These are phyloP conservation scores for Phalloptychus januarius DNA, from an alignment of 2,797 vertebrate species.

Conservation along the genomic window DNA sequence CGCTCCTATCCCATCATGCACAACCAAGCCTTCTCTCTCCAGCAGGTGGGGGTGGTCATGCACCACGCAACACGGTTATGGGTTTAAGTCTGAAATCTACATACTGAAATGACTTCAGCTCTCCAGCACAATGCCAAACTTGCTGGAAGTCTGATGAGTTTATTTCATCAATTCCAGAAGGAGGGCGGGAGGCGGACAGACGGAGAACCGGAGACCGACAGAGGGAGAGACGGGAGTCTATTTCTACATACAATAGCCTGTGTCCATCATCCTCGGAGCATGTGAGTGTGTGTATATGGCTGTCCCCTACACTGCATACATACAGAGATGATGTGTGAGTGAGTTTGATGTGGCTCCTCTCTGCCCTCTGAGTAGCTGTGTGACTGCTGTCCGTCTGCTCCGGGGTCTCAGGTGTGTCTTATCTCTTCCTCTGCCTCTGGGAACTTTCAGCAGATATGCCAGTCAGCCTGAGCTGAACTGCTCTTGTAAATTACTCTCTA, in stretches of 20 bases:
- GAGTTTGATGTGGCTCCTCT: conserved; percentile 73
- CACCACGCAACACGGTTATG: conserved; percentile 75
- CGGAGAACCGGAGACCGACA: conserved; percentile 40
- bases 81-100: conserved; percentile 81
- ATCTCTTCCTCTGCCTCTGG: conserved; percentile 76
- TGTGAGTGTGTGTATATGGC: conserved; percentile 15
- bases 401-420: conserved; percentile 81
- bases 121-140: conserved; percentile 76
- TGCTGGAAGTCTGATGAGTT: conserved; percentile 79
- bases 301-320: conserved; percentile 36
- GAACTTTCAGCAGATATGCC: conserved; percentile 77
- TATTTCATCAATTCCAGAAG: conserved; percentile 75
- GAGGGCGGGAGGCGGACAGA: conserved; percentile 34
- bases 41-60: conserved; percentile 80
- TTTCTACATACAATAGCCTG: conserved; percentile 65
- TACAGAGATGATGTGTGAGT: conserved; percentile 50
- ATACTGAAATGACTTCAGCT: conserved; percentile 80
- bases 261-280: conserved; percentile 62
- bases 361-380: conserved; percentile 65
- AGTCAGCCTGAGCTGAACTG: conserved; percentile 73
- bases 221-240: conserved; percentile 57
- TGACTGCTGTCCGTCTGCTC: conserved; percentile 74
- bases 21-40: conserved; percentile 69
- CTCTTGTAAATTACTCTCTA: conserved; percentile 82
- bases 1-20: conserved; percentile 74